Evolutionary conservation across 2,888 invertebrate genomes (phyloP).

Genomic region (Coleophora deauratella): DNA sequence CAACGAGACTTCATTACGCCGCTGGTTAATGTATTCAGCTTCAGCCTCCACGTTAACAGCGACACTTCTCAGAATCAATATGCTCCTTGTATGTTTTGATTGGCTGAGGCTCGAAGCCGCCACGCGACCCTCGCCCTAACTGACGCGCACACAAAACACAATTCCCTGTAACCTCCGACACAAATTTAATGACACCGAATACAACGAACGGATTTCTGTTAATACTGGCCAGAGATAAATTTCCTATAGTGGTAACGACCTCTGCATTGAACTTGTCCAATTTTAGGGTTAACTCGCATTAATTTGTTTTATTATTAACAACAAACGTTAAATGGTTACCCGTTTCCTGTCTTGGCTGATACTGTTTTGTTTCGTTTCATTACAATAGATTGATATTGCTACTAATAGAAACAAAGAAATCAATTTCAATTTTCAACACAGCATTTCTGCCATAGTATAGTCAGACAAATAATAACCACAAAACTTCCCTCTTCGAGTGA

Average conservation of each 20-base stretch:
- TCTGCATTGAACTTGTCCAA: slow-evolving; percentile 73
- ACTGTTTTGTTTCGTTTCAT: slow-evolving; percentile 41
- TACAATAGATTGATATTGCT: slow-evolving; percentile 40
- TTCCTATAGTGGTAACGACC: slow-evolving; percentile 71
- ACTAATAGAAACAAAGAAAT: slow-evolving; percentile 1
- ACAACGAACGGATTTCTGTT: slow-evolving; percentile 73
- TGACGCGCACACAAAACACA: slow-evolving; percentile 44
- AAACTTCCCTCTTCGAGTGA: slow-evolving; percentile 17
- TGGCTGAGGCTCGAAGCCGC: slow-evolving; percentile 46
- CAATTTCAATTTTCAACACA: not conserved
- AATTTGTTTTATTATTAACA: slow-evolving; percentile 72
- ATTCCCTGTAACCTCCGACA: slow-evolving; percentile 29
- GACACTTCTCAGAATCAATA: slow-evolving; percentile 75
- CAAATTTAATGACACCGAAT: slow-evolving; percentile 67
- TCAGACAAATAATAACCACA: slow-evolving; percentile 17
- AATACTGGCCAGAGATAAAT: slow-evolving; percentile 68
- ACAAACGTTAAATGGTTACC: slow-evolving; percentile 62
- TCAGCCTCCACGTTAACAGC: slow-evolving; percentile 74
- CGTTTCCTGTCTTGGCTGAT: slow-evolving; percentile 56
- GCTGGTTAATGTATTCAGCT: slow-evolving; percentile 74
- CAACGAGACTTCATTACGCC: slow-evolving; percentile 74
- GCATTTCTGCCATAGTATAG: no score
- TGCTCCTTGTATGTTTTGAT: slow-evolving; percentile 75
- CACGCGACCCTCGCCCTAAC: slow-evolving; percentile 43
- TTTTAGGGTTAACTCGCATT: slow-evolving; percentile 70